Percentiles rank a stretch among this genome's conserved stretches.
Evolutionary conservation across 2,797 vertebrate genomes (phyloP).

Genomic region (Siniperca obscura): DNA sequence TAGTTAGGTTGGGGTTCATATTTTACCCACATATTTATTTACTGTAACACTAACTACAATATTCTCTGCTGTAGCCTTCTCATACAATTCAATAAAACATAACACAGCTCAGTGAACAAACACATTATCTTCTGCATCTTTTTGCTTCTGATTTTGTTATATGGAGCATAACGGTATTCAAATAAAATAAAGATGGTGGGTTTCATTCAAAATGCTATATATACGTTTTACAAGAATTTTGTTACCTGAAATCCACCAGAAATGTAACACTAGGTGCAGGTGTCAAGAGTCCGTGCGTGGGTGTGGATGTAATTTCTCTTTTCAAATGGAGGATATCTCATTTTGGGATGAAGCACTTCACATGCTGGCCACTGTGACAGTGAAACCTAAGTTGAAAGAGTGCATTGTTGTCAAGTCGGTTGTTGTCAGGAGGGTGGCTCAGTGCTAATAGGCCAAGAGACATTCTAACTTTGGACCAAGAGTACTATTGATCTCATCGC

Average conservation of each 20-base stretch:
- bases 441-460: slow-evolving; percentile 42
- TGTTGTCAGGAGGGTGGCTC: slow-evolving; percentile 13
- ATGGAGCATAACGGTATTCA: neutral
- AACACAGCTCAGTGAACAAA: slow-evolving; percentile 4
- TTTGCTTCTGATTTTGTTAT: neutral
- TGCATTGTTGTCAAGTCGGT: neutral
- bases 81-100: neutral
- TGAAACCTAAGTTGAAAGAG: slow-evolving; percentile 25
- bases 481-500: slow-evolving; percentile 67
- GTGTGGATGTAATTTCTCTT: neutral
- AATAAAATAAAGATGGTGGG: neutral
- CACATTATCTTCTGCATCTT: neutral
- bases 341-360: neutral
- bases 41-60: neutral
- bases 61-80: neutral
- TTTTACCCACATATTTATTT: neutral
- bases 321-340: neutral
- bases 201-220: neutral
- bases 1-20: neutral
- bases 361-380: neutral
- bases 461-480: slow-evolving; percentile 54
- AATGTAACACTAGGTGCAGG: neutral
- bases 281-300: neutral
- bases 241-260: neutral
- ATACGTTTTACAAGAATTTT: neutral